Conservation (phyloP, 2,888 invertebrate genomes). For the Tipula unca region DNA sequence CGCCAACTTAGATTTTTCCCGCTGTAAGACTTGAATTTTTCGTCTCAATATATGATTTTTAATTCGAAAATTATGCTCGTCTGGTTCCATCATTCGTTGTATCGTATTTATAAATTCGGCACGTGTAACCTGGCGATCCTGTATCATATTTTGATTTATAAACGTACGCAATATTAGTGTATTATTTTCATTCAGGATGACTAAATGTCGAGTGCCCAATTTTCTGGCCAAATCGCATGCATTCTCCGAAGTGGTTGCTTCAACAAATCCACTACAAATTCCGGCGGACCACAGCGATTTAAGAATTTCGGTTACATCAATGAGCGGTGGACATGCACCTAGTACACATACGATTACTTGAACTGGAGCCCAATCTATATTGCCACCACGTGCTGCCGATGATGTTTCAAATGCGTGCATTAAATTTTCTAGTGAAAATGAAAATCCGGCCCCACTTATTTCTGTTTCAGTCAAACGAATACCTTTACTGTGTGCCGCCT, state of each 20-base stretch:
- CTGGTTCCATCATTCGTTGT: not conserved
- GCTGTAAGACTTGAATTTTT: not conserved
- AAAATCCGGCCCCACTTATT: constrained; percentile 59
- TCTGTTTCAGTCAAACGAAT: constrained; percentile 21
- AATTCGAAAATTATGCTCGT: not conserved
- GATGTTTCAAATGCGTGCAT: constrained; percentile 34
- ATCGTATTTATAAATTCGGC: not conserved
- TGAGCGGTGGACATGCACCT: constrained; percentile 44
- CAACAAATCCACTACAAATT: constrained; percentile 48
- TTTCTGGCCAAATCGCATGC: constrained; percentile 50
- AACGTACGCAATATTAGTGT: not conserved
- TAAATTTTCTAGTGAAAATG: constrained; percentile 67
- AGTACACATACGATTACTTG: constrained; percentile 56
- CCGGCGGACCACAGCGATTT: constrained; percentile 58
- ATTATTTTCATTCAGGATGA: constrained; percentile 29
- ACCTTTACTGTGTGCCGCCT: constrained; percentile 34
- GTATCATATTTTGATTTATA: not conserved
- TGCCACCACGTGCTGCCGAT: constrained; percentile 42
- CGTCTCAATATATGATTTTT: not conserved
- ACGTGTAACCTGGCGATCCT: not conserved
- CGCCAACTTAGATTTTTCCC: not conserved
- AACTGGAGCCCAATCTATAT: constrained; percentile 41
- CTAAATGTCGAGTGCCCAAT: constrained; percentile 46
- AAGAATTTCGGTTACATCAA: constrained; percentile 41
- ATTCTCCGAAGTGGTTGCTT: constrained; percentile 49